Conservation (phyloP, 2,113 vertebrate genomes). For the Atrichornis clamosus region DNA sequence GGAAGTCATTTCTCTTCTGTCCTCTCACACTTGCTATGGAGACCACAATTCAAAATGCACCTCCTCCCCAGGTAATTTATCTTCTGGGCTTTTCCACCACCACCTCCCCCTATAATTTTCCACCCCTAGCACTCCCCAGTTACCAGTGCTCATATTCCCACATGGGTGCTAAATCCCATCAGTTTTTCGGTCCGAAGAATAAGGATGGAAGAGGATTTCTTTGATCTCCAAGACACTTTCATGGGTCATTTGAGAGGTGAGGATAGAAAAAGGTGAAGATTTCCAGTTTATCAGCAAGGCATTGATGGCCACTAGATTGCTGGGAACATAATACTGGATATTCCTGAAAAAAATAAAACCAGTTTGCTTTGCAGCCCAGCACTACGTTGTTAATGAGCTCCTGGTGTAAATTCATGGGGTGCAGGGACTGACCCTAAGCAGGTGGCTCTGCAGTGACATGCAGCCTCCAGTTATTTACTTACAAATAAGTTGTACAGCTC, state of each 20-base stretch:
- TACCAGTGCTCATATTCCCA: conserved; percentile 55
- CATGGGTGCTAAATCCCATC: conserved; percentile 68
- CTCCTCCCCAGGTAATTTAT: conserved; percentile 5
- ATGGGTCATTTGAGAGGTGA: conserved; percentile 65
- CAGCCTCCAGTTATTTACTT: neutral
- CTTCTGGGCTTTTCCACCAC: neutral
- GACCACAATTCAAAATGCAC: neutral
- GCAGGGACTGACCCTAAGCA: neutral
- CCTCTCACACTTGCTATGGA: conserved; percentile 15
- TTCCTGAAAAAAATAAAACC: neutral
- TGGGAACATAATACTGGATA: conserved; percentile 35
- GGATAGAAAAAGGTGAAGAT: conserved; percentile 56
- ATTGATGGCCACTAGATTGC: conserved; percentile 46
- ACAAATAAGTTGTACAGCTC: neutral
- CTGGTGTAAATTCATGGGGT: neutral
- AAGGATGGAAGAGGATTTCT: conserved; percentile 37
- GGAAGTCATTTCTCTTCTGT: conserved; percentile 35
- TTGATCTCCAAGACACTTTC: conserved; percentile 70
- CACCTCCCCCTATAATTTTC: neutral
- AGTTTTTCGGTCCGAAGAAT: conserved; percentile 9
- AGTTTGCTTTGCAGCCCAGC: neutral
- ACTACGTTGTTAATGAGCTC: conserved; percentile 53
- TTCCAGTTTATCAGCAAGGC: conserved; percentile 66
- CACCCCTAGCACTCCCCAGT: conserved; percentile 6
- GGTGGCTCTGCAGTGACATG: neutral